These are phyloP conservation scores for Tupaia chinensis DNA, from an alignment of 2,113 vertebrate species.

Conservation along the genomic window DNA sequence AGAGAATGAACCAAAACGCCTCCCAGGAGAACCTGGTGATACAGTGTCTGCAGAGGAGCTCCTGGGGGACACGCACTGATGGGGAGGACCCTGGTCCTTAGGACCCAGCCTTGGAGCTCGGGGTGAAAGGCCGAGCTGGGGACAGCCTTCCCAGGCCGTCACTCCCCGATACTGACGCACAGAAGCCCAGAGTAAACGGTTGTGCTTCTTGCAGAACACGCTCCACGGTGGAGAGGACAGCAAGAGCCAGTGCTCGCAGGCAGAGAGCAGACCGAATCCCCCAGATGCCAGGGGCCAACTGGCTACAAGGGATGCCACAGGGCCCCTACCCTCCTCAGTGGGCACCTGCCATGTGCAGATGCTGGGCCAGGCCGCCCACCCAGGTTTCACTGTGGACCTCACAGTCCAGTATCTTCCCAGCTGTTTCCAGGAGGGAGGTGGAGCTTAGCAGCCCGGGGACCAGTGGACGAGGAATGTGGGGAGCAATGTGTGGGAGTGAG, in stretches of 20 bases:
- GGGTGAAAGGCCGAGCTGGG: too few species aligned
- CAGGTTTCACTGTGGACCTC: not conserved
- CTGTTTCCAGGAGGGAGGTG: not conserved
- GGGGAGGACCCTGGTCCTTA: not conserved
- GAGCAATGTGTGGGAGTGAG: not conserved
- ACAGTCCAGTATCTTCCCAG: not conserved
- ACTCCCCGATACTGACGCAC: not conserved
- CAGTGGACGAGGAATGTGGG: not conserved
- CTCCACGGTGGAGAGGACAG: not conserved
- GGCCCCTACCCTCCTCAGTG: not conserved
- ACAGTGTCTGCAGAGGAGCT: not conserved
- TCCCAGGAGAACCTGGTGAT: not conserved
- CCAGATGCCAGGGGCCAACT: not conserved
- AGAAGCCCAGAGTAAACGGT: not conserved
- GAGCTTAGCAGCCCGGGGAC: too few species aligned
- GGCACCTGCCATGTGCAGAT: not conserved
- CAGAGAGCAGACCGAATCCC: not conserved
- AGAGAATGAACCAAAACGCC: too few species aligned
- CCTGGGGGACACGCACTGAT: rapidly evolving
- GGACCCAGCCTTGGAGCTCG: not conserved
- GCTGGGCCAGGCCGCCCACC: not conserved
- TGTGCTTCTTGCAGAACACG: rapidly evolving
- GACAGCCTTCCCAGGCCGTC: too few species aligned
- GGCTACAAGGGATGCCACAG: not conserved
- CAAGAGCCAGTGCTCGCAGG: not conserved